Evolutionary conservation across 2,888 invertebrate genomes (phyloP).

Genomic region (Drosophila colorata): DNA sequence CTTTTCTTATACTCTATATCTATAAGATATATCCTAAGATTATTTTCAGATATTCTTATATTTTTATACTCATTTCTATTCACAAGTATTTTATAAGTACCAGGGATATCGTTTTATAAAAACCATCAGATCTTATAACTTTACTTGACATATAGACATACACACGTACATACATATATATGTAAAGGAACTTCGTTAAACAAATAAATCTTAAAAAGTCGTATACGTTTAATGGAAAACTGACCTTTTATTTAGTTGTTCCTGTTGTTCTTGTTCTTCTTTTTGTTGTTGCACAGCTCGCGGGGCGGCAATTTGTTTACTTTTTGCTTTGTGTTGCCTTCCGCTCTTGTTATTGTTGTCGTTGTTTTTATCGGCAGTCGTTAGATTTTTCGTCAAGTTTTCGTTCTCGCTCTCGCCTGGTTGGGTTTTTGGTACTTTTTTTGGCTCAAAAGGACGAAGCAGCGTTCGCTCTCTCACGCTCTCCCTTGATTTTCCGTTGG

Average conservation of each 20-base stretch:
- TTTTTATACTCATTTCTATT: background rate
- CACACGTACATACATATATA: too few relatives aligned
- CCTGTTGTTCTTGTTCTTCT: slow-evolving; percentile 45
- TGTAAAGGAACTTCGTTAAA: background rate
- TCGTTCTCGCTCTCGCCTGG: slow-evolving; percentile 53
- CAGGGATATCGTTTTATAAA: too few relatives aligned
- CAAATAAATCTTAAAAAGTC: background rate
- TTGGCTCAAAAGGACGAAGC: slow-evolving; percentile 55
- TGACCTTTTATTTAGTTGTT: slow-evolving; percentile 62
- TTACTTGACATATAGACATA: background rate
- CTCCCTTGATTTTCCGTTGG: slow-evolving; percentile 22
- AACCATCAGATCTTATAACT: background rate
- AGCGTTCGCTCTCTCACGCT: slow-evolving; percentile 22
- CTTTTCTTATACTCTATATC: background rate
- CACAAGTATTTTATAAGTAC: background rate
- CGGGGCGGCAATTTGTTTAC: slow-evolving; percentile 66
- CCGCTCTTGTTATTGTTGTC: slow-evolving; percentile 36
- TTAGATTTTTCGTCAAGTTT: slow-evolving; percentile 65
- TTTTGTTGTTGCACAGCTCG: slow-evolving; percentile 1
- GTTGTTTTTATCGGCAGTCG: slow-evolving; percentile 46
- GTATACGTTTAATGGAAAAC: slow-evolving; percentile 40
- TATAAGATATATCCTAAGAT: too few relatives aligned
- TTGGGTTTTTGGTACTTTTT: slow-evolving; percentile 54
- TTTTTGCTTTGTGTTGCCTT: slow-evolving; percentile 55
- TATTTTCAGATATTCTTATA: too few relatives aligned